These are phyloP conservation scores for Brachyhypopomus occidentalis DNA, from an alignment of 2,113 vertebrate species.

Conservation along the genomic window DNA sequence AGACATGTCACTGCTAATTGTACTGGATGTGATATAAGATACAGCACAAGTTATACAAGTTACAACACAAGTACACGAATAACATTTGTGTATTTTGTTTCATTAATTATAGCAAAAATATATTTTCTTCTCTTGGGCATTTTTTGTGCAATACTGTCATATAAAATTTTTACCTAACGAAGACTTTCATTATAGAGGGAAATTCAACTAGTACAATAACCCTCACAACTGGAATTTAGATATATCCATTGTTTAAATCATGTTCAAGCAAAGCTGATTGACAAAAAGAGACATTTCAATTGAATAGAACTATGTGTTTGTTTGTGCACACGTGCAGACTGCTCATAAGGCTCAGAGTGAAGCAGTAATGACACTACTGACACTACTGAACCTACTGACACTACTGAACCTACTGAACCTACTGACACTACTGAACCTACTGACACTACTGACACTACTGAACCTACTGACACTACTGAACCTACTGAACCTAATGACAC, in stretches of 20 bases:
- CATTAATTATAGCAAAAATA: slow-evolving; percentile 41
- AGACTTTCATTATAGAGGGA: slow-evolving; percentile 2
- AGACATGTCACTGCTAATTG: slow-evolving; percentile 27
- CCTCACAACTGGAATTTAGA: slow-evolving; percentile 31
- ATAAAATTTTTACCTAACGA: slow-evolving; percentile 49
- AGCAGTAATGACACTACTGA: too few species aligned
- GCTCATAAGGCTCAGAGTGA: background rate
- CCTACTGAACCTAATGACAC: too few species aligned
- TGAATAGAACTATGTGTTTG: background rate
- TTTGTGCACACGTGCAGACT: slow-evolving; percentile 3
- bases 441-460: background rate
- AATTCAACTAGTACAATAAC: slow-evolving; percentile 26
- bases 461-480: background rate
- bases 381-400: background rate
- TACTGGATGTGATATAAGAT: background rate
- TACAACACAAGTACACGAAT: slow-evolving; percentile 1
- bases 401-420: background rate
- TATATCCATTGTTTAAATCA: slow-evolving; percentile 37
- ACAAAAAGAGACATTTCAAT: slow-evolving; percentile 16
- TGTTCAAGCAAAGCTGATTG: slow-evolving; percentile 7
- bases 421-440: background rate
- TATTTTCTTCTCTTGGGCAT: slow-evolving; percentile 14
- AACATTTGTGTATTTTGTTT: slow-evolving; percentile 16
- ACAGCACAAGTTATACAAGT: background rate
- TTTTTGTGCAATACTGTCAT: slow-evolving; percentile 13